phyloP scores from a whole-genome alignment of 2,797 vertebrate species.

The Chloroceryle amazona region DNA sequence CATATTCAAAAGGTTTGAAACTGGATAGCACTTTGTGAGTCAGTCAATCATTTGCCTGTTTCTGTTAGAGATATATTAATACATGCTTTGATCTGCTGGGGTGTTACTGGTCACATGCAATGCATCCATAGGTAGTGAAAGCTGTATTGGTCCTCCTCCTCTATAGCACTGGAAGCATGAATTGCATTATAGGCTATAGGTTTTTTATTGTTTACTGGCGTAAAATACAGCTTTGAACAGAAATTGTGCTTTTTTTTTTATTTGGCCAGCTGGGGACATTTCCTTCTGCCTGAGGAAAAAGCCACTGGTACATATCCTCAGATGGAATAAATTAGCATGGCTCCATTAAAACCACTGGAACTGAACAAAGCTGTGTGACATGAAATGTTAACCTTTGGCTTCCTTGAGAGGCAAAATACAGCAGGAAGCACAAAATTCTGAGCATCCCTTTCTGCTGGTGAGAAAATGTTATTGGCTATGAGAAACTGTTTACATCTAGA shows the following conservation, averaged over 20 bases:
- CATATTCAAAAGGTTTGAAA: not conserved
- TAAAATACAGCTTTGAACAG: not conserved
- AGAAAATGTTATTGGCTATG: not conserved
- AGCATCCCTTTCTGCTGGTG: not conserved
- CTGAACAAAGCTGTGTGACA: not conserved
- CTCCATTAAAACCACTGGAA: not conserved
- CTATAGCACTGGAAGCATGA: not conserved
- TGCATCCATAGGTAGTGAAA: not conserved
- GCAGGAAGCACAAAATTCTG: not conserved
- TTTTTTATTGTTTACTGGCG: slow-evolving; percentile 23
- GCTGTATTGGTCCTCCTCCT: not conserved
- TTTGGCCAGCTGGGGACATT: not conserved
- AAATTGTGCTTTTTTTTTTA: not conserved
- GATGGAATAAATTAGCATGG: not conserved
- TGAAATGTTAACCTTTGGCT: not conserved
- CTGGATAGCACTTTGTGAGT: not conserved
- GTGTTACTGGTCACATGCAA: not conserved
- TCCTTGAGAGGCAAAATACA: not conserved
- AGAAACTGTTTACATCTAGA: not conserved
- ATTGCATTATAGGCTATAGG: not conserved
- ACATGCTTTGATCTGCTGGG: not conserved
- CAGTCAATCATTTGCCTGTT: not conserved
- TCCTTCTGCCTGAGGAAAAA: not conserved
- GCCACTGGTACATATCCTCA: not conserved
- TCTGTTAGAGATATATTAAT: not conserved